Base-by-base conservation (phyloP, 2,888 invertebrate genomes). In the Sicus ferrugineus region DNA sequence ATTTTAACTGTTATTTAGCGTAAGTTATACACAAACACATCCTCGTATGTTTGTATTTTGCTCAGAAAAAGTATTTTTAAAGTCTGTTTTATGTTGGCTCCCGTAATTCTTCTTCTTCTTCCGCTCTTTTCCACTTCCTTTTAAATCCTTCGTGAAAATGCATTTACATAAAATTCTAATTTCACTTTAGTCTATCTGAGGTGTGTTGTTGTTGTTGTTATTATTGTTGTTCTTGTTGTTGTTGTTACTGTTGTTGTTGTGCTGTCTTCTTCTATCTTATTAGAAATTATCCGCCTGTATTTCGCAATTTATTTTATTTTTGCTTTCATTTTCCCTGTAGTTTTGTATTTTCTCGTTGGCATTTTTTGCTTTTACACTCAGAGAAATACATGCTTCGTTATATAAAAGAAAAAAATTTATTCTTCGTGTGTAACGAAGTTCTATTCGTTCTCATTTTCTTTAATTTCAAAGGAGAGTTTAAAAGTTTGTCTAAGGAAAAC, bases 101-200 rank as follows among this genome's bases (percentile, higher is more conserved):
- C 2, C 14, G 14, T 21, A 38, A 31, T 21, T 19, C 30, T 64
- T 21, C 64, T 64, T 64, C 31, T 28, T 26, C 64, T 63, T 38
- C n/a, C 26, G n/a, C 48, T n/a, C 21, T 64, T 50, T 69, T 72
- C 65, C 59, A 72, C 70, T 70, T 65, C 68, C 68, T 56, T 69
- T 69, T 75, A 73, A 75, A 75, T 75, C 72, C 73, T 74, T 70
- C 70, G 66, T 66, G 58, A 66, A 69, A 75, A 81, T n/a, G n/a
- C n/a, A n/a, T 82, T 82, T 82, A 79, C 82, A 82, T 82, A 82
- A 82, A 82, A 81, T 82, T 80, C 79, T 77, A 82, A 82, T 82
- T 82, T 82, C 72, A 71, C 72, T 72, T 72, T 63, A 61, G 64
- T n/a, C n/a, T n/a, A n/a, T n/a, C n/a, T n/a, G n/a, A n/a, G n/a